Evolutionary conservation across 2,113 vertebrate species (phyloP), one percentile per base, ranked within the genome.

Genomic region (Thalassoma bifasciatum): DNA sequence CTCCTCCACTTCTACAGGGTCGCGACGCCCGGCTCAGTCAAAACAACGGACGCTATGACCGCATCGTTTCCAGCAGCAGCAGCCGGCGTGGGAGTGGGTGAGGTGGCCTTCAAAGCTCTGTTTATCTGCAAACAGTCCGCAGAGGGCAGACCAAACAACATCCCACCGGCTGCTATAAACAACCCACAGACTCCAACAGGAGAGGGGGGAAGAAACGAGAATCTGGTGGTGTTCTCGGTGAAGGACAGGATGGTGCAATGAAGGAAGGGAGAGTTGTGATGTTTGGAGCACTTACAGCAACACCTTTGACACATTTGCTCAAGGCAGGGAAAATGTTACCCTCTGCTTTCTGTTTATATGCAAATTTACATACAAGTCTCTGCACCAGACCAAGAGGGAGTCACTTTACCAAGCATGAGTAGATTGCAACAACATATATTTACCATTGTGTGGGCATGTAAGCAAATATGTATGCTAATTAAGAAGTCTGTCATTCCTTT

Each of bases 51-150:
- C 52, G 10, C 56, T 6, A 6, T 30, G 82, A 67, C 65, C 51
- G 22, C 66, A 47, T 42, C 10, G 24, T 52, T 87, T 66, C 52
- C 36, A 47, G 73, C 75, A 72, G 72, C 36, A 47, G 73, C 75
- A 72, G 72, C 37, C 40, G 23, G 75, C 52, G n/a, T 81, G 81
- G 74, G 70, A 81, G 83, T 66, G 56, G 74, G 66, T 24, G 74
- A 16, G 53, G 47, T 8, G 70, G 79, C 79, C 72, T 84, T 86
- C 75, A 42, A 54, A 69, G 75, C 63, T 71, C 62, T 83, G 81
- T 86, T 81, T 78, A 70, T 77, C 70, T 77, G 70, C 58, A 84
- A 85, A 84, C 74, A 78, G 74, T 62, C 82, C 49, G 2, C 69
- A 50, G 69, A 62, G 75, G 81, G 71, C 37, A 73, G 74, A 73